Base-by-base conservation (phyloP, 2,888 invertebrate genomes). In the Acrobasis consociella region DNA sequence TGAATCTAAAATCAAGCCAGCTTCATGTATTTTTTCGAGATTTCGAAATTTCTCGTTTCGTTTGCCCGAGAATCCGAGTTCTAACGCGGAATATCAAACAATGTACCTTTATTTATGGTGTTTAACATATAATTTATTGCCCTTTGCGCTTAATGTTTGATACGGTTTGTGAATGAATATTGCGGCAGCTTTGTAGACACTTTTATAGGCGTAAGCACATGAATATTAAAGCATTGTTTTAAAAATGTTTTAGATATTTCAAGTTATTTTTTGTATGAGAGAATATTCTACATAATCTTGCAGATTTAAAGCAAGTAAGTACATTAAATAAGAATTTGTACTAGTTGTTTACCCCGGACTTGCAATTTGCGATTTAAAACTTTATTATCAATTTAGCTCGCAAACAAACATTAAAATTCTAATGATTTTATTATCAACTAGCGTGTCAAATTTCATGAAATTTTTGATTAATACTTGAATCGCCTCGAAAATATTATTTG, bases 21-120 rank as follows among this genome's bases (percentile, higher is more conserved):
- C 5, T 42, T 42, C 5, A 31, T 31, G 31, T 31, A 31, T 31
- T 46, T 46, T 46, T 46, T 46, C 46, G 11, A 46, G 46, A n/a
- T 46, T 46, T 46, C 31, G 31, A 31, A 50, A 16, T 50, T 50
- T 52, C n/a, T 0, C 13, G 13, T 52, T 52, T 31, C 31, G 52
- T 52, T 46, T 31, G 52, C 31, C 11, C 31, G 31, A 9, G 5
- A 31, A 31, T 31, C 17, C 31, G 31, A 31, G 52, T 31, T 13
- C 31, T 31, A 46, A 22, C 13, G 38, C 15, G 38, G 53, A 55
- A 55, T 55, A 55, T 13, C 52, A 52, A 46, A 55, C 55, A 55
- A 39, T 55, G 39, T 55, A 16, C 38, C 15, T 31, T 55, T 55
- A 55, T 55, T 55, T 55, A 55, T 55, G 38, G 39, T 55, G 55